A percentile compares a stretch with the other conserved stretches of the same genome.
Conservation (phyloP, 2,888 invertebrate species). For the Drosophila neotestacea region DNA sequence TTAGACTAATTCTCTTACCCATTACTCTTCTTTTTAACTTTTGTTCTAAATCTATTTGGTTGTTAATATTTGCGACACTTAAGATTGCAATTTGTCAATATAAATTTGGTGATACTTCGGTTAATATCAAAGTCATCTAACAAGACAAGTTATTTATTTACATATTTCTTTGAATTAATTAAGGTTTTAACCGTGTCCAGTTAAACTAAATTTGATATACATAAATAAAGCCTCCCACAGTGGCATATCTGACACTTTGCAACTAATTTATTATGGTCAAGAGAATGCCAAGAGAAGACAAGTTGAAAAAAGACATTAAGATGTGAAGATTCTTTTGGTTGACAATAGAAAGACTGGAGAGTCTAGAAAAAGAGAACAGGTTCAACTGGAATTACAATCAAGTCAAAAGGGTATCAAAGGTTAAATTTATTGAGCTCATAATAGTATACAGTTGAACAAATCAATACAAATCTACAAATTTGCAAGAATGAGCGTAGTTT, state of each 20-base stretch:
- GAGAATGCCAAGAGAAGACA: conserved; percentile 22
- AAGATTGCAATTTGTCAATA: conserved; percentile 18
- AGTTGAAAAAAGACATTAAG: conserved; percentile 36
- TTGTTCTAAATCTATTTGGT: neutral
- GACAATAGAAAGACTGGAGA: conserved; percentile 4
- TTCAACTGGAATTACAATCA: conserved; percentile 21
- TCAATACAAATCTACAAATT: neutral
- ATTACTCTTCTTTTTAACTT: neutral
- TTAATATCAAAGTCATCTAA: conserved; percentile 28
- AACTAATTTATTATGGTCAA: conserved; percentile 29
- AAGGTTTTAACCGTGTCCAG: conserved; percentile 1
- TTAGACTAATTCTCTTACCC: neutral
- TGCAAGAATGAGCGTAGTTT: neutral
- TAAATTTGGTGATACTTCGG: conserved; percentile 6
- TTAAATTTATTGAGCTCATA: conserved; percentile 17
- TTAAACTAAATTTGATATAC: conserved; percentile 13
- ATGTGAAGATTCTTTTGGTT: conserved; percentile 3
- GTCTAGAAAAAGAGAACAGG: conserved; percentile 9
- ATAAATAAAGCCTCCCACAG: conserved; percentile 33
- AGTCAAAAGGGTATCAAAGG: conserved; percentile 2
- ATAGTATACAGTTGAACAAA: neutral
- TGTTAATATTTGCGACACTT: neutral
- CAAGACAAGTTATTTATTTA: conserved; percentile 14
- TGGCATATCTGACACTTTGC: conserved; percentile 33
- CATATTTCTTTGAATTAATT: conserved; percentile 18